Conservation (phyloP, 2,797 vertebrate species). For the Takifugu rubripes region DNA sequence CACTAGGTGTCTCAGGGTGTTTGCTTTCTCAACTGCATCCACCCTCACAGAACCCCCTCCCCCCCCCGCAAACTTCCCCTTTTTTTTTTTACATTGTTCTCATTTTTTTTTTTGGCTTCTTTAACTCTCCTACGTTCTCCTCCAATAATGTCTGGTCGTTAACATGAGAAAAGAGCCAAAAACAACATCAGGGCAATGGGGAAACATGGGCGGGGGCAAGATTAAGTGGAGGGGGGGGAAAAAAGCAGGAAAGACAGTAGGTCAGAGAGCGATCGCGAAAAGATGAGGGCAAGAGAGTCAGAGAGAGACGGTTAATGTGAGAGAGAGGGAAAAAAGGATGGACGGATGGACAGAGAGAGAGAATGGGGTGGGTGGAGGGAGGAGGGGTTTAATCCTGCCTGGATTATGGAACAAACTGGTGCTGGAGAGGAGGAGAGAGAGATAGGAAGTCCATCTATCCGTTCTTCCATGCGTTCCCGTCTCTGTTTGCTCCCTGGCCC, state of each 20-base stretch:
- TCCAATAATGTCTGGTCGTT: not conserved
- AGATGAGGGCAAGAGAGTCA: slow-evolving; percentile 27
- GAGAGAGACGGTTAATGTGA: slow-evolving; percentile 18
- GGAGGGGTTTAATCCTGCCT: slow-evolving; percentile 80
- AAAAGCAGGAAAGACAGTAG: slow-evolving; percentile 25
- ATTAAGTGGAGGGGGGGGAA: slow-evolving; percentile 1
- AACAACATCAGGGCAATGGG: not conserved
- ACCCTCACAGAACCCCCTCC: not conserved
- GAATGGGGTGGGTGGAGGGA: slow-evolving; percentile 51
- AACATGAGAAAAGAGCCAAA: not conserved
- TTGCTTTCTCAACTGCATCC: slow-evolving; percentile 16
- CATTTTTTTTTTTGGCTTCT: not conserved
- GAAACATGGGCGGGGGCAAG: slow-evolving; percentile 2
- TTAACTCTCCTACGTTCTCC: not conserved
- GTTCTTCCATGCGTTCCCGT: slow-evolving; percentile 11
- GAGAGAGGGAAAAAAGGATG: slow-evolving; percentile 18
- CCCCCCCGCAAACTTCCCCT: not conserved
- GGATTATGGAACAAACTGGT: slow-evolving; percentile 76
- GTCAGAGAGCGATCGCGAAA: slow-evolving; percentile 35
- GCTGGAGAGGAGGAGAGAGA: slow-evolving; percentile 45
- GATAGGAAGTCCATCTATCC: slow-evolving; percentile 42
- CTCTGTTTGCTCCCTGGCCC: slow-evolving; percentile 10
- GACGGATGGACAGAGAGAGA: slow-evolving; percentile 31
- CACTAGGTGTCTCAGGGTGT: slow-evolving; percentile 65
- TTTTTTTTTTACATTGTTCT: not conserved